phyloP scores from a whole-genome alignment of 23 tunicate species.

The Botrylloides violaceus region DNA sequence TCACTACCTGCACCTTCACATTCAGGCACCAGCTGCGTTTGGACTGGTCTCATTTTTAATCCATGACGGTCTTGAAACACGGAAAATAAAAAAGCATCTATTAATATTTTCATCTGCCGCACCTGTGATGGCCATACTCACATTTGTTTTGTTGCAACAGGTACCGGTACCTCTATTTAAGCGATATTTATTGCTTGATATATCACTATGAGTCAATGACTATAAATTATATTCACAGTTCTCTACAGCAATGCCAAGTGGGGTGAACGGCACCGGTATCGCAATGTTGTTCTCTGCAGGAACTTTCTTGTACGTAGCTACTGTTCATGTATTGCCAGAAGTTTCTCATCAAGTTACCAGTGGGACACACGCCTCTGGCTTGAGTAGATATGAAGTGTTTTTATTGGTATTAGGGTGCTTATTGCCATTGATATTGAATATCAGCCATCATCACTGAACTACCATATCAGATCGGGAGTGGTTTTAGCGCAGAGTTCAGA shows the following conservation, averaged over 20 bases:
- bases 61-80: conserved; percentile 73
- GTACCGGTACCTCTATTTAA: no score
- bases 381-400: conserved; percentile 48
- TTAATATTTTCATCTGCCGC: conserved; percentile 88
- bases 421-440: conserved; percentile 61
- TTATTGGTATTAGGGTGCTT: conserved; percentile 63
- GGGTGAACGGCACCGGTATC: conserved; percentile 80
- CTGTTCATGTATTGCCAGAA: conserved; percentile 96
- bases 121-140: conserved; percentile 71
- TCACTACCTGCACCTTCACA: no score
- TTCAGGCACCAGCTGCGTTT: conserved; percentile 98
- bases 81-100: conserved; percentile 65
- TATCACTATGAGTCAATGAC: background rate
- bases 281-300: conserved; percentile 99
- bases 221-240: conserved; percentile 7
- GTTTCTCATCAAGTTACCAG: conserved; percentile 48
- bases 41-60: conserved; percentile 89
- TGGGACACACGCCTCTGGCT: conserved; percentile 26
- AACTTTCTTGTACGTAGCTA: conserved; percentile 94
- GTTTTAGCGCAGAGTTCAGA: background rate
- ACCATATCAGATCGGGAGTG: background rate
- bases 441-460: conserved; percentile 75
- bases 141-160: conserved; percentile 54
- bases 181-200: background rate
- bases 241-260: conserved; percentile 3